Percentiles rank a stretch among this genome's conserved stretches.
Conservation (phyloP, 2,113 vertebrate species). For the Panthera uncia region DNA sequence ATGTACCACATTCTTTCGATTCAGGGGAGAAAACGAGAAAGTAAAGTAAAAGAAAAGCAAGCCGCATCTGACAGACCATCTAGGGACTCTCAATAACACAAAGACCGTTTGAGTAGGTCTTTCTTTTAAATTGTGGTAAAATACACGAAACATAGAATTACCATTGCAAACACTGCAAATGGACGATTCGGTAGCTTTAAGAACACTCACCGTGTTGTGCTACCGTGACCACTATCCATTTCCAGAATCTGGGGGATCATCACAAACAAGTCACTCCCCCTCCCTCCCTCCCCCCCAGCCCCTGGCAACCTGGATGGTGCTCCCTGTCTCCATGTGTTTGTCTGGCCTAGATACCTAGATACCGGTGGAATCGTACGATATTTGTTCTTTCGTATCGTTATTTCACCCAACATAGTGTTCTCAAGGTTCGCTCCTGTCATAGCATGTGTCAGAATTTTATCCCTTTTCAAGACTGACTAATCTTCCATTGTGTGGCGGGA, state of each 20-base stretch:
- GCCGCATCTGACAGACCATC: neutral
- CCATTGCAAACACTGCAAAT: neutral
- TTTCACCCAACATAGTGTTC: neutral
- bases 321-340: too few species aligned
- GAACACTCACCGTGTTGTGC: accelerated
- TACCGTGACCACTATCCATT: neutral
- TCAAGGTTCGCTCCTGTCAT: neutral
- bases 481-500: neutral
- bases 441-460: neutral
- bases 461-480: neutral
- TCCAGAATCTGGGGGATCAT: neutral
- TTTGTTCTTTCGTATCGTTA: neutral
- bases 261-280: neutral
- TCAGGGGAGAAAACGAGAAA: neutral
- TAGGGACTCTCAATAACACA: neutral
- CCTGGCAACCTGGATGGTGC: neutral
- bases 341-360: neutral
- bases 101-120: neutral
- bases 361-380: too few species aligned
- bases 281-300: neutral
- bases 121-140: neutral
- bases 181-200: neutral
- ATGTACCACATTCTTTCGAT: neutral
- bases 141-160: neutral
- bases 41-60: neutral